These are phyloP conservation scores for Limenitis camilla DNA, from an alignment of 2,888 invertebrate genomes.

Conservation along the genomic window DNA sequence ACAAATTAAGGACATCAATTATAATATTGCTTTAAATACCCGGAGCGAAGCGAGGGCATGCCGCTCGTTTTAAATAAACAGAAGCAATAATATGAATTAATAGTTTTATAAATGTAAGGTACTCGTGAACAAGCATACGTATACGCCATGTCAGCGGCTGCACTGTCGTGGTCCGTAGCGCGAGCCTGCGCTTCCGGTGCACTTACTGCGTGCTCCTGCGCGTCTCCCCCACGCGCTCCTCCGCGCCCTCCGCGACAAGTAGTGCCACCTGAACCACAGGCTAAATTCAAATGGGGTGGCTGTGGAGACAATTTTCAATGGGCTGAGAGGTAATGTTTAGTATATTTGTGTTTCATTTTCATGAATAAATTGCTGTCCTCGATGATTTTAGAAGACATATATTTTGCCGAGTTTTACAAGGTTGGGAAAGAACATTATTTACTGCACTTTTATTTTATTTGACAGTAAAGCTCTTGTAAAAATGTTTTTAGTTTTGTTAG, in stretches of 20 bases:
- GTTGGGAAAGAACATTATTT: background rate
- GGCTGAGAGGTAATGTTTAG: constrained; percentile 77
- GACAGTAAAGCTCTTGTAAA: too few relatives aligned
- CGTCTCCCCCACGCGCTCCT: constrained; percentile 79
- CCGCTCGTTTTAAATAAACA: too few relatives aligned
- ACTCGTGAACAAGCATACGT: constrained; percentile 91
- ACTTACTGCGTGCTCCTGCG: constrained; percentile 85
- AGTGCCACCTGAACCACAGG: constrained; percentile 80
- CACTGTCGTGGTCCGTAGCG: constrained; percentile 84
- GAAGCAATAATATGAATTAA: background rate
- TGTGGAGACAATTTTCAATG: constrained; percentile 88
- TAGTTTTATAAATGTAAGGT: constrained; percentile 60
- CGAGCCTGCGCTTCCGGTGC: constrained; percentile 85
- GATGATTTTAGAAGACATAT: too few relatives aligned
- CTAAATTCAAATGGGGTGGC: constrained; percentile 89
- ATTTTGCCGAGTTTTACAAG: background rate
- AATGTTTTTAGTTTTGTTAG: too few relatives aligned
- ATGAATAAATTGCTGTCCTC: too few relatives aligned
- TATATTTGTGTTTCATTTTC: too few relatives aligned
- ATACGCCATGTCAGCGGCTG: constrained; percentile 87
- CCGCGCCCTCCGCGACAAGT: constrained; percentile 72
- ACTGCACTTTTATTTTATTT: background rate
- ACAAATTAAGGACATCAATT: too few relatives aligned
- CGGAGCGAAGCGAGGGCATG: too few relatives aligned
- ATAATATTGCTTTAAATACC: too few relatives aligned